These are phyloP conservation scores for Pachliopta kotzebuea DNA, from an alignment of 2,888 invertebrate species.

Conservation along the genomic window DNA sequence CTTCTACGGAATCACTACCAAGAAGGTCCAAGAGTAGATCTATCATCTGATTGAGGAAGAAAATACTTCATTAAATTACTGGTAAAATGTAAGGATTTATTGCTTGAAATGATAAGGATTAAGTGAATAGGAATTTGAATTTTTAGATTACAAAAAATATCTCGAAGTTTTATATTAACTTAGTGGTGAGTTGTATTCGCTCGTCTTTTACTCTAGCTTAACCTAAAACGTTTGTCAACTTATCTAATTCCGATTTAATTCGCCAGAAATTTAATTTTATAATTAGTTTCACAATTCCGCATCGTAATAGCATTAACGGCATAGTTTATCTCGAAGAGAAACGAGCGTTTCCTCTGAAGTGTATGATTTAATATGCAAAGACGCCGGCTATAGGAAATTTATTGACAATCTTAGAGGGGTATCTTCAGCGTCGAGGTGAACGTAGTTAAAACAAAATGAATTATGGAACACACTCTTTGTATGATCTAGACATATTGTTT, in stretches of 20 bases:
- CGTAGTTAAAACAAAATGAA: conserved; percentile 25
- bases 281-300: conserved; percentile 1
- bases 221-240: background rate
- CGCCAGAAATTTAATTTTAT: conserved; percentile 1
- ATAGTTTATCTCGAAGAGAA: conserved; percentile 29
- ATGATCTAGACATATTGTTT: background rate
- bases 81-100: too few species aligned
- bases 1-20: too few species aligned
- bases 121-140: too few species aligned
- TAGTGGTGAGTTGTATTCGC: too few species aligned
- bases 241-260: background rate
- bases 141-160: too few species aligned
- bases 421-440: conserved; percentile 15
- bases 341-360: conserved; percentile 27
- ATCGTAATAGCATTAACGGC: conserved; percentile 12
- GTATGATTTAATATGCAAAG: conserved; percentile 36
- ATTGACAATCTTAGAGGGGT: conserved; percentile 33
- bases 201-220: background rate
- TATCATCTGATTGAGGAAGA: too few species aligned
- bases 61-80: too few species aligned
- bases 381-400: conserved; percentile 33
- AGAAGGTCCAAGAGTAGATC: too few species aligned
- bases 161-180: too few species aligned
- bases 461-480: conserved; percentile 10
- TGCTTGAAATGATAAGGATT: too few species aligned